A percentile compares a stretch with the other conserved stretches of the same genome.
phyloP scores from a whole-genome alignment of 2,113 vertebrate genomes.

The Stigmatopora argus region DNA sequence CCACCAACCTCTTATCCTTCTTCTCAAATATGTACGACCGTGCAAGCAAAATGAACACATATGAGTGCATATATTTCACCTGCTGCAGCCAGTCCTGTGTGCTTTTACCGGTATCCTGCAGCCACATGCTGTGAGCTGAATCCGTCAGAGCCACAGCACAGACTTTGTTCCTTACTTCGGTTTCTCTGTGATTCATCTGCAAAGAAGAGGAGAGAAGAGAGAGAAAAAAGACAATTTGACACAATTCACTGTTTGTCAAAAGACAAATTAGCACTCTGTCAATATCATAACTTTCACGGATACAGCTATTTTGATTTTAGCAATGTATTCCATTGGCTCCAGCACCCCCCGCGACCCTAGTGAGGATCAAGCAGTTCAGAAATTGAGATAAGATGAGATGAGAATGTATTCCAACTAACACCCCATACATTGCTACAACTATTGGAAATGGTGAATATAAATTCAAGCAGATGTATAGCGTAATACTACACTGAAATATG shows the following conservation, averaged over 20 bases:
- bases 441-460: constrained; percentile 37
- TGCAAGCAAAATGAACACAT: constrained; percentile 17
- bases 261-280: background rate
- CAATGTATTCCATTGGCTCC: constrained; percentile 9
- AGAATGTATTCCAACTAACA: background rate
- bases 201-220: constrained; percentile 8
- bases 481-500: constrained; percentile 56
- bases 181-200: constrained; percentile 95
- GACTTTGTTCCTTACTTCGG: constrained; percentile 86
- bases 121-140: constrained; percentile 96
- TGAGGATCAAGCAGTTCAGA: too few species aligned
- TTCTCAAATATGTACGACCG: constrained; percentile 29
- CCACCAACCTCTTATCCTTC: constrained; percentile 39
- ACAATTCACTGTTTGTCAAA: background rate
- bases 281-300: background rate
- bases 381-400: too few species aligned
- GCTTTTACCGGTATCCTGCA: constrained; percentile 89
- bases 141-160: constrained; percentile 92
- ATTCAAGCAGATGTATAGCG: constrained; percentile 48
- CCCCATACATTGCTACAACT: constrained; percentile 12
- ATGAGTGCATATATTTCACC: constrained; percentile 66
- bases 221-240: background rate
- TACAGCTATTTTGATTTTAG: background rate
- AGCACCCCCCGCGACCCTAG: too few species aligned
- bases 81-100: constrained; percentile 95